Base-by-base conservation (phyloP, 2,888 invertebrate species). In the Anaspis maculata region DNA sequence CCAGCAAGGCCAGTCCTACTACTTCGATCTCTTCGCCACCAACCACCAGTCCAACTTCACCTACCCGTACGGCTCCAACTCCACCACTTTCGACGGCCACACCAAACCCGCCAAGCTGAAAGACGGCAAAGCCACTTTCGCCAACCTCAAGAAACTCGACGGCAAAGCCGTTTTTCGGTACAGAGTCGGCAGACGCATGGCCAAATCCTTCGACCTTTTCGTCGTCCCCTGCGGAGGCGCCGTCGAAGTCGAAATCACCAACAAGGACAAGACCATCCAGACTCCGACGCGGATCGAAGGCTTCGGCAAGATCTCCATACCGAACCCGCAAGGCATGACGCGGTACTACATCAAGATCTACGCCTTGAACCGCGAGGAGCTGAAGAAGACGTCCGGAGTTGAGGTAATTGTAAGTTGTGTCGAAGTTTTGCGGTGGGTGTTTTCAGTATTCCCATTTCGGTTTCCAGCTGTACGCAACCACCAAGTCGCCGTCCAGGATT, bases 141-240 rank as follows among this genome's bases (percentile, higher is more conserved):
- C 70, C 2, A 71, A 71, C 52, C 61, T 76, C 27, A 66, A 65
- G 3, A 68, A 68, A 15, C 52, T 69, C 32, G 70, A 70, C 41
- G 73, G 73, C 13, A 68, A 67, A 29, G 70, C 69, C 11, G 66
- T 70, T 21, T 74, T 73, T 45, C 68, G 70, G 49, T 74, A 68
- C 50, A 76, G 74, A 67, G 74, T 74, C 56, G 46, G 36, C 27
- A 13, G 13, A 10, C 34, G 32, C 10, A 12, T 10, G 13, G 26
- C 37, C 45, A 4, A 48, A 49, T 7, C 47, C 48, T 41, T 64
- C 22, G 54, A 60, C 32, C 62, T 74, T 30, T 66, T 72, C 28
- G 57, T 76, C 3, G 61, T 74, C 49, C 73, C 76, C 0, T 77
- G 77, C 45, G 73, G 72, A 2, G 73, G 66, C 48, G 67, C 59